phyloP scores from a whole-genome alignment of 2,113 vertebrate species.

The Stictonetta naevosa region DNA sequence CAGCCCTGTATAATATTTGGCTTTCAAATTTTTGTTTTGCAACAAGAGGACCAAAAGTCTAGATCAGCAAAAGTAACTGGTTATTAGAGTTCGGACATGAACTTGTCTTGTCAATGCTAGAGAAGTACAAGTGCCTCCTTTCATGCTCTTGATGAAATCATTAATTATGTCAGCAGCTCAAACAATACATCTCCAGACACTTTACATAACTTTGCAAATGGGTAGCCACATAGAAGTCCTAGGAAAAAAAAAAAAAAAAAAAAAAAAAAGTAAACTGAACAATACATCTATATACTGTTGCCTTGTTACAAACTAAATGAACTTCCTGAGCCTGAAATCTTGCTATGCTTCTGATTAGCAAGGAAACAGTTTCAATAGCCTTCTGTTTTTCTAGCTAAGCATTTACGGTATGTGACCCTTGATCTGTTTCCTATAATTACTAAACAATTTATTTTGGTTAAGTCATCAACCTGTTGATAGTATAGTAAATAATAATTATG shows the following conservation, averaged over 20 bases:
- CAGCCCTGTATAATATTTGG: slow-evolving; percentile 73
- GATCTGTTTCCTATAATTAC: slow-evolving; percentile 30
- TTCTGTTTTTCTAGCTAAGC: slow-evolving; percentile 41
- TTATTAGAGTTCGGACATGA: slow-evolving; percentile 70
- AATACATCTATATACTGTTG: neutral
- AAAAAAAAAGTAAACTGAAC: slow-evolving; percentile 24
- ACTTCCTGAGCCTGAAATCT: slow-evolving; percentile 58
- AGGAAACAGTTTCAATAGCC: slow-evolving; percentile 41
- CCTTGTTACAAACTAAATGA: slow-evolving; percentile 38
- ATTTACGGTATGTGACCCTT: slow-evolving; percentile 36
- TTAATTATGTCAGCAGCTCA: slow-evolving; percentile 78
- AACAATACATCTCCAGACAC: slow-evolving; percentile 71
- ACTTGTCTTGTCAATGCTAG: slow-evolving; percentile 57
- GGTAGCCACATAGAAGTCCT: slow-evolving; percentile 29
- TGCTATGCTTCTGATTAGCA: slow-evolving; percentile 39
- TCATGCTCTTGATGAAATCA: slow-evolving; percentile 76
- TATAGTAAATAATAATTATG: slow-evolving; percentile 21
- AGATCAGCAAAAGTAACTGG: slow-evolving; percentile 60
- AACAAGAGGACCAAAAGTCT: slow-evolving; percentile 69
- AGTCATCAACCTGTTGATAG: neutral
- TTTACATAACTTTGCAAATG: slow-evolving; percentile 64
- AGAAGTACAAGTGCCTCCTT: slow-evolving; percentile 74
- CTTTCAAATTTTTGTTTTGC: slow-evolving; percentile 70
- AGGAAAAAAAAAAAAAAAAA: slow-evolving; percentile 12
- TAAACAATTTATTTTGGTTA: slow-evolving; percentile 34